Evolutionary conservation across 1,140 invertebrate genomes (phyloP).

Genomic region (Manduca sexta): DNA sequence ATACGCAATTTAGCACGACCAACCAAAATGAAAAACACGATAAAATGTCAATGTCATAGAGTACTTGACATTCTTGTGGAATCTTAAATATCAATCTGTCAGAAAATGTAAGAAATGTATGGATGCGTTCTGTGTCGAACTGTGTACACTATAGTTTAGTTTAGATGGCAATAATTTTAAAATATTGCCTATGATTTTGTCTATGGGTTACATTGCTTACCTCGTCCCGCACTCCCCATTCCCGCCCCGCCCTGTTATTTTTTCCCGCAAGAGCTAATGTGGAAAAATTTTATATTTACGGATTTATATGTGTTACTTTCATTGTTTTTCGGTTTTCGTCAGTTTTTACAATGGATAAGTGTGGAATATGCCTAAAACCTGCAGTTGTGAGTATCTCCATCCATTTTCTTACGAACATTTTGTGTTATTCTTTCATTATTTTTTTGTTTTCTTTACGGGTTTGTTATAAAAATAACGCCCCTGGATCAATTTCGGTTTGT

Average conservation of each 20-base stretch:
- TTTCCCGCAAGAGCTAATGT: conserved; percentile 41
- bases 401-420: conserved; percentile 16
- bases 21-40: conserved; percentile 4
- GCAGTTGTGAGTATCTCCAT: conserved; percentile 48
- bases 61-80: too few species aligned
- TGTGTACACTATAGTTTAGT: too few species aligned
- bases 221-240: conserved; percentile 45
- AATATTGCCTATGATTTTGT: background rate
- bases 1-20: background rate
- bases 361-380: conserved; percentile 60
- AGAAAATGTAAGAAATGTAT: too few species aligned
- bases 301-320: conserved; percentile 33
- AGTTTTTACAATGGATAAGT: conserved; percentile 56
- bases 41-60: too few species aligned
- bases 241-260: conserved; percentile 51
- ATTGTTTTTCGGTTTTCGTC: conserved; percentile 30
- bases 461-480: conserved; percentile 59
- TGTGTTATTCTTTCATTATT: conserved; percentile 43
- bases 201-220: background rate
- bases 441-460: conserved; percentile 67
- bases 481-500: conserved; percentile 10
- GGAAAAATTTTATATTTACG: conserved; percentile 51
- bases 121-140: too few species aligned
- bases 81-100: too few species aligned
- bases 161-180: too few species aligned